Percentiles rank a stretch among this genome's conserved stretches.
These are phyloP conservation scores for Papilio gigon DNA, from an alignment of 2,888 invertebrate species.

Conservation along the genomic window DNA sequence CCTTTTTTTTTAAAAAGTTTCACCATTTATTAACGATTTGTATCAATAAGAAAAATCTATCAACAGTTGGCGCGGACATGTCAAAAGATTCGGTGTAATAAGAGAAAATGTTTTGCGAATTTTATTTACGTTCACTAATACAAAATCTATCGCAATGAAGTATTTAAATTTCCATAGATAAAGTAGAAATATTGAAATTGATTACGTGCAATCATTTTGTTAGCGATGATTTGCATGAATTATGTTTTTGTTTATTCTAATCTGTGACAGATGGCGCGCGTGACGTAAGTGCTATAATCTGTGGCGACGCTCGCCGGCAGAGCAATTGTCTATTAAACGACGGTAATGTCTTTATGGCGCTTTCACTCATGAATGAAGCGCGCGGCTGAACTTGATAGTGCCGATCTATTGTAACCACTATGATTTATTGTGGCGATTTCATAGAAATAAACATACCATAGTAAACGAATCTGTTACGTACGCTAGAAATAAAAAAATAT, in stretches of 20 bases:
- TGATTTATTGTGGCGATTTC: not conserved
- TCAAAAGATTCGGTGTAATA: too few species aligned
- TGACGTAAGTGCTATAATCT: slow-evolving; percentile 24
- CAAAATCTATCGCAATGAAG: too few species aligned
- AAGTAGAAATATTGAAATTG: too few species aligned
- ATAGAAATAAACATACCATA: not conserved
- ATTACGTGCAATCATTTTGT: too few species aligned
- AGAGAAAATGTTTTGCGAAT: too few species aligned
- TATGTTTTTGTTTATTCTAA: slow-evolving; percentile 15
- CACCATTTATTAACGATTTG: too few species aligned
- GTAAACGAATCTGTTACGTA: not conserved
- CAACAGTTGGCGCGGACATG: too few species aligned
- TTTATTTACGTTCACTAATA: too few species aligned
- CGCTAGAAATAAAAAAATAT: not conserved
- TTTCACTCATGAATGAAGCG: slow-evolving; percentile 26
- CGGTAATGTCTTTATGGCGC: slow-evolving; percentile 23
- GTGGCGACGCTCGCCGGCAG: slow-evolving; percentile 27
- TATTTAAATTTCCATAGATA: not conserved
- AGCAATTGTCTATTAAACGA: slow-evolving; percentile 31
- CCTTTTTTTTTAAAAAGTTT: too few species aligned
- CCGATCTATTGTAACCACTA: not conserved
- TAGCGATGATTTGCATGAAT: not conserved
- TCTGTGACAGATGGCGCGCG: slow-evolving; percentile 11
- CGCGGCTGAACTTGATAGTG: not conserved
- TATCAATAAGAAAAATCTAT: too few species aligned